Evolutionary conservation across 1,140 invertebrate genomes (phyloP), one percentile per base, ranked within the genome.

Genomic region (Ganaspis sp.): DNA sequence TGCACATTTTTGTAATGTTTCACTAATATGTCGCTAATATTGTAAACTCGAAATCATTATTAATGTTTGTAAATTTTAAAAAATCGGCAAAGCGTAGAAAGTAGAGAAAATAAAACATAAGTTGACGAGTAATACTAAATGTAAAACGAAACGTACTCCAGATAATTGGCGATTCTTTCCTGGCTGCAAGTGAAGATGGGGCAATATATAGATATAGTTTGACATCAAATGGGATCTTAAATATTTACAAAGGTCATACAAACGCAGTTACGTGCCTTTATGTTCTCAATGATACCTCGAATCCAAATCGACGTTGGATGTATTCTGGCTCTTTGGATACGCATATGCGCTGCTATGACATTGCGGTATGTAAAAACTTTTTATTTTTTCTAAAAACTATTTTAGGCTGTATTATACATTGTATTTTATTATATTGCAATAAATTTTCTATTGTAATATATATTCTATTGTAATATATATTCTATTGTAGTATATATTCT

Each of bases 251-350:
- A 82, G 91, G 91, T 34, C 91, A 92, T 71, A 92, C 92, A 77
- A 85, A 91, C 9, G 92, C 93, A 0, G 92, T 94, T 6, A 94
- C 93, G 0, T 94, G 93, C 83, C 85, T 94, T 1, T 92, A 91
- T 26, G 90, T 94, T 40, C 79, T 74, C 79, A 83, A 75, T 76
- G 81, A 76, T 12, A 9, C 17, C 1, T 86, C 87, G 70, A 90
- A 91, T 19, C 85, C 86, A 74, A 90, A 88, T 77, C 89, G 88
- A 40, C 92, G 92, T 15, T 92, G 91, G 34, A 87, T 94, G 1
- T 94, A 92, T 77, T 93, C 93, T 12, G 93, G 93, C 6, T 94
- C 93, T 1, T 86, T 94, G 49, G 93, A 94, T 83, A 92, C 92
- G 3, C 90, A 91, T 74, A 91, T 94, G 83, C 88, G 93, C 17